Conservation (phyloP, 2,888 invertebrate species). For the Nemotelus nigrinus region DNA sequence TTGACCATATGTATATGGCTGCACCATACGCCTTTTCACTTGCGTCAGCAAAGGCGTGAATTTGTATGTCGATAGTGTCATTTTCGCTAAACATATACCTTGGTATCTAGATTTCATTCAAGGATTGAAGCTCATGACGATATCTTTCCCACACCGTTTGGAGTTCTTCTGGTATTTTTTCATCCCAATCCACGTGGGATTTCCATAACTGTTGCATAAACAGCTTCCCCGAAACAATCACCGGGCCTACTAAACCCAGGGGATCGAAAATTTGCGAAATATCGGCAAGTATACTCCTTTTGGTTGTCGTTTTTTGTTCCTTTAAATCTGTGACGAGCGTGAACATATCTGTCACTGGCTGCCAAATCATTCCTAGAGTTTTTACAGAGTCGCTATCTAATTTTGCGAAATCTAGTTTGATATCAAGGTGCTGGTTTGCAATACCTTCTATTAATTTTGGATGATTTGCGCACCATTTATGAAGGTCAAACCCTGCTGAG, state of each 20-base stretch:
- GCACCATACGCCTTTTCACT: slow-evolving; percentile 15
- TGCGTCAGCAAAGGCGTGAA: slow-evolving; percentile 34
- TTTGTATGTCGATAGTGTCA: not conserved
- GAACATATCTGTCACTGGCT: slow-evolving; percentile 23
- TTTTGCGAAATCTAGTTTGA: slow-evolving; percentile 41
- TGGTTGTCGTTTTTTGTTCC: slow-evolving; percentile 1
- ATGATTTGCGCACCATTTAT: slow-evolving; percentile 28
- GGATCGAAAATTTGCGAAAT: slow-evolving; percentile 31
- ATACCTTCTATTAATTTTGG: slow-evolving; percentile 44
- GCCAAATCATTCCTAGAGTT: slow-evolving; percentile 39
- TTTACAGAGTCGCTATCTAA: slow-evolving; percentile 4
- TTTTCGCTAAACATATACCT: slow-evolving; percentile 5
- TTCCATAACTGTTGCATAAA: slow-evolving; percentile 6
- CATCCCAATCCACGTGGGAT: not conserved
- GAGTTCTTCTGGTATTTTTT: slow-evolving; percentile 6
- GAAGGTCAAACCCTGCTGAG: slow-evolving; percentile 15
- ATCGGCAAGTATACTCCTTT: slow-evolving; percentile 27
- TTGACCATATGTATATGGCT: slow-evolving; percentile 14
- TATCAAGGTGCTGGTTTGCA: slow-evolving; percentile 40
- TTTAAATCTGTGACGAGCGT: not conserved
- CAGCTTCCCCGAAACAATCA: slow-evolving; percentile 16
- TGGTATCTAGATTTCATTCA: slow-evolving; percentile 14
- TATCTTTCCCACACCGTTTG: not conserved
- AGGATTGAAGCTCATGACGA: not conserved
- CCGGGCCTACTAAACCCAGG: slow-evolving; percentile 20